Evolutionary conservation across 2,797 vertebrate genomes (phyloP).

Genomic region (Psittacula derbiana): DNA sequence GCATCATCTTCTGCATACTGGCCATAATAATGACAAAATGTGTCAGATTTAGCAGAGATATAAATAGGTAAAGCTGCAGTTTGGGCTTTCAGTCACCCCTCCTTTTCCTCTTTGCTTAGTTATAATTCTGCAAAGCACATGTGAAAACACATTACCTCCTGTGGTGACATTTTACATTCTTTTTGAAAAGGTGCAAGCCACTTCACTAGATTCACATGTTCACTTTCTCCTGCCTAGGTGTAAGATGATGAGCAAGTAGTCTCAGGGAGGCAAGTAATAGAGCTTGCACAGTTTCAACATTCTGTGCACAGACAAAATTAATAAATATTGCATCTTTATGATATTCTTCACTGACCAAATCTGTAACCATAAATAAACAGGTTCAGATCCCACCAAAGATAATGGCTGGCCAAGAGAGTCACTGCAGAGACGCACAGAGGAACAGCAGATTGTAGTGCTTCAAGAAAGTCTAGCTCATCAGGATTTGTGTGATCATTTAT

Average conservation of each 20-base stretch:
- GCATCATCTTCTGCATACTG: neutral
- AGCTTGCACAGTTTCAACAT: neutral
- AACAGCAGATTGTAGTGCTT: neutral
- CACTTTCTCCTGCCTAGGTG: neutral
- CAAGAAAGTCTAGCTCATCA: neutral
- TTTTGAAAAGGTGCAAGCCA: conserved; percentile 1
- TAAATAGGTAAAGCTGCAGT: neutral
- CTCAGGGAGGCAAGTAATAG: neutral
- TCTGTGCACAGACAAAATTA: neutral
- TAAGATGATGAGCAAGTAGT: neutral
- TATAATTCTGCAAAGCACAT: neutral
- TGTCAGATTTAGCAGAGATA: neutral
- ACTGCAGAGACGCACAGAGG: neutral
- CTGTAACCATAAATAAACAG: neutral
- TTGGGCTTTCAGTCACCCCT: neutral
- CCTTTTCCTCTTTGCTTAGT: neutral
- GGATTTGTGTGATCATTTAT: neutral
- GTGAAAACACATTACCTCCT: neutral
- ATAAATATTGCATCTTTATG: neutral
- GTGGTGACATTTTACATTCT: neutral
- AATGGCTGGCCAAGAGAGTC: neutral
- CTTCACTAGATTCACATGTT: neutral
- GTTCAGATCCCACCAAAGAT: neutral
- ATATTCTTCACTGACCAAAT: neutral
- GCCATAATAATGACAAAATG: neutral